phyloP scores from a whole-genome alignment of 2,113 vertebrate genomes.

The Carettochelys insculpta region DNA sequence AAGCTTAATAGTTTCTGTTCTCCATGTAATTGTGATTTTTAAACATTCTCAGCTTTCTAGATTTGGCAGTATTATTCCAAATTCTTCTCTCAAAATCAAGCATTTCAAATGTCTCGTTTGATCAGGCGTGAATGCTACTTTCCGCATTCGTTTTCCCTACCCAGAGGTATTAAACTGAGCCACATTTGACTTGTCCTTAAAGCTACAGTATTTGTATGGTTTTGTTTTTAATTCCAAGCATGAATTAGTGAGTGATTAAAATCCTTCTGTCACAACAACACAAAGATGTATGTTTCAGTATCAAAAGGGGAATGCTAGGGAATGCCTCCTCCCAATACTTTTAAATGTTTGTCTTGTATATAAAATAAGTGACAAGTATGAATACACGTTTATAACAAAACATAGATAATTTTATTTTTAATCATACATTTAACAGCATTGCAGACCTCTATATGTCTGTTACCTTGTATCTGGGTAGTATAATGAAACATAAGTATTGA shows the following conservation, averaged over 20 bases:
- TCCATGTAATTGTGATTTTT: neutral
- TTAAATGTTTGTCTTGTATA: neutral
- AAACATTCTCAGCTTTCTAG: neutral
- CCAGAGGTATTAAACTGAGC: neutral
- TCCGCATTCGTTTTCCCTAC: neutral
- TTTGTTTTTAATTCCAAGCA: neutral
- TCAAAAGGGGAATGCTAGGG: neutral
- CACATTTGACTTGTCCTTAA: neutral
- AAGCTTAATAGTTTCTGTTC: neutral
- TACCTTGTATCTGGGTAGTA: neutral
- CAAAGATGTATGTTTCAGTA: neutral
- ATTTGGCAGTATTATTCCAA: neutral
- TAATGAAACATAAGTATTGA: neutral
- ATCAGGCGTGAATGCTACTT: neutral
- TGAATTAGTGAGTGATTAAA: neutral
- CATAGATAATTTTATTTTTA: neutral
- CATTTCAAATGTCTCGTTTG: neutral
- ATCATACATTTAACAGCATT: neutral
- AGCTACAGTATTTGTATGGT: neutral
- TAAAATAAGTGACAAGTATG: neutral
- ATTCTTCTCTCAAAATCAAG: neutral
- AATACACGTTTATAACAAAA: neutral
- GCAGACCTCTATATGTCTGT: neutral
- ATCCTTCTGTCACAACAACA: neutral
- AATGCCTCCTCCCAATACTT: neutral